Base-by-base conservation (phyloP, 2,113 vertebrate species). In the Myanophis thanlyinensis region DNA sequence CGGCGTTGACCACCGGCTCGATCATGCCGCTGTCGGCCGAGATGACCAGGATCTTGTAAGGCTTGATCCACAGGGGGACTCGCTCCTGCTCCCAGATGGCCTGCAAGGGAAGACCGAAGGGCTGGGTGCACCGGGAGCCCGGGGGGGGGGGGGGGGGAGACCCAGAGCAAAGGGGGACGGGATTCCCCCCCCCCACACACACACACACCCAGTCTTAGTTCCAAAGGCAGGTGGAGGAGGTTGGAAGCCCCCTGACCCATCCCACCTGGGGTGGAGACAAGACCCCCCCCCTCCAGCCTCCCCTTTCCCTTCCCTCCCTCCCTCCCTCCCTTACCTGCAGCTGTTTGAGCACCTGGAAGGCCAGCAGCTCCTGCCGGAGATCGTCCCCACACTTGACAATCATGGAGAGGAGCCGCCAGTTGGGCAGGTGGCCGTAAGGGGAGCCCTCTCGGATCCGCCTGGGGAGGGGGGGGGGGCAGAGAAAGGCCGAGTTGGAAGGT, bases 361-460 rank as follows among this genome's bases (percentile, higher is more conserved):
- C 99, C 3, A 99, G 97, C 18, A 99, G 98, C 97, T 99, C 99
- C 97, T 99, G 99, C 2, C 99, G 96, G 1, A 99, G 98, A 94
- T 99, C 99, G 20, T 99, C 99, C 0, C 99, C 99, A 4, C 99
- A 99, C 89, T 99, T 99, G 1, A 99, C 99, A 0, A 99, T 99
- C 93, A 99, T 99, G 0, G 99, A 99, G 87, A 99, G 98, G 5
- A 99, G 98, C 86, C 98, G 97, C 99, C 99, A 99, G 56, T 97
- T 98, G 4, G 99, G 99, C 0, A 99, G 97, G 97, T 99, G 99
- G 0, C 99, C 99, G 0, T 99, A 99, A 0, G 99, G 99, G 25
- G 99, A 99, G 0, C 97, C 98, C 44, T 99, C 99, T 40, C 99
- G 97, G 96, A 99, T 99, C 90, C 99, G 96, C 96, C 99, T 99